phyloP scores from a whole-genome alignment of 1,140 invertebrate species.

The Meloidogyne chitwoodi region DNA sequence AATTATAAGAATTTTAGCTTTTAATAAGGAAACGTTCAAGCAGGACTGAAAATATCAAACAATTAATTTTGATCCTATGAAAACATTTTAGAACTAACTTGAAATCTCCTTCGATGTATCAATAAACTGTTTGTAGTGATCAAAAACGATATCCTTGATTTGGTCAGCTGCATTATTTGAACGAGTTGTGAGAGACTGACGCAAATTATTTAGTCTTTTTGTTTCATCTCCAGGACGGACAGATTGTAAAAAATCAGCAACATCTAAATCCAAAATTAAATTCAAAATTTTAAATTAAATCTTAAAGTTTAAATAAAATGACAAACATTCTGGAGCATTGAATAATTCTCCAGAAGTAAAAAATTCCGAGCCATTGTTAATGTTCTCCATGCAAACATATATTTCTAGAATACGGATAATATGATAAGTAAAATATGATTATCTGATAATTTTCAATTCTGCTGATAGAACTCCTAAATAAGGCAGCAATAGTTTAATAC shows the following conservation, averaged over 20 bases:
- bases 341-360: constrained; percentile 24
- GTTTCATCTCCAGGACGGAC: constrained; percentile 49
- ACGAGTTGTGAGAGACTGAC: constrained; percentile 41
- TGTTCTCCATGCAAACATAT: background rate
- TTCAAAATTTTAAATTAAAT: background rate
- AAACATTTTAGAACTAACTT: constrained; percentile 29
- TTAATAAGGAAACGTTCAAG: no score
- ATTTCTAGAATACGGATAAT: no score
- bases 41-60: no score
- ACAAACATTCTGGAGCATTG: constrained; percentile 44
- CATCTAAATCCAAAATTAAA: constrained; percentile 32
- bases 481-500: no score
- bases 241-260: constrained; percentile 36
- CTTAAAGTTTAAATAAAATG: background rate
- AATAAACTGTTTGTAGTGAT: constrained; percentile 59
- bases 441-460: no score
- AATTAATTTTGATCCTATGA: background rate
- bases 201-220: constrained; percentile 38
- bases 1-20: background rate
- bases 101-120: constrained; percentile 58
- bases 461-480: no score
- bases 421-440: no score
- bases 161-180: constrained; percentile 44
- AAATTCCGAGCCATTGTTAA: background rate
- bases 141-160: constrained; percentile 58